These are phyloP conservation scores for Pseudomyrmex pallidus DNA, from an alignment of 1,140 invertebrate species.

Conservation along the genomic window DNA sequence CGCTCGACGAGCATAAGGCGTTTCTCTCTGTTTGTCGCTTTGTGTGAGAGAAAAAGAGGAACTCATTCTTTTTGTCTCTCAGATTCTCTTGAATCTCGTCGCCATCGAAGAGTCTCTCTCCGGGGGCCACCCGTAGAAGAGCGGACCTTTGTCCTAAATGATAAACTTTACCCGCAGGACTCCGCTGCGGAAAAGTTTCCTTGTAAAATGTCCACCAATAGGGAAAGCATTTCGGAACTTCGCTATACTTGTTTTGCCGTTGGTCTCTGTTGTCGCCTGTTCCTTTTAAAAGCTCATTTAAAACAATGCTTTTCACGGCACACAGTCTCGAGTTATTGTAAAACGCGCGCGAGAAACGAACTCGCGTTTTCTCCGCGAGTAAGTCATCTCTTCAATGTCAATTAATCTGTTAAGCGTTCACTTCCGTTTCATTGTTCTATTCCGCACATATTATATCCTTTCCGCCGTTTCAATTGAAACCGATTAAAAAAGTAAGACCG, in stretches of 20 bases:
- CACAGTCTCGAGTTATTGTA: background rate
- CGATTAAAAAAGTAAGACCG: background rate
- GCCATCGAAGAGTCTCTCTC: slow-evolving; percentile 44
- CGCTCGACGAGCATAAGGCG: slow-evolving; percentile 15
- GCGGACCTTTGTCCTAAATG: slow-evolving; percentile 79
- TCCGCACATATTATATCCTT: background rate
- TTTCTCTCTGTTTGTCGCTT: background rate
- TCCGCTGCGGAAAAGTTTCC: slow-evolving; percentile 75
- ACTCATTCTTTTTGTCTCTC: background rate
- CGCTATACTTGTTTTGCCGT: slow-evolving; percentile 50
- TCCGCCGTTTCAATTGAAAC: background rate
- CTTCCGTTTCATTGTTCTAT: background rate
- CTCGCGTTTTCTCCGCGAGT: background rate
- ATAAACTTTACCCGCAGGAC: slow-evolving; percentile 79
- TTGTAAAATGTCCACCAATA: slow-evolving; percentile 77
- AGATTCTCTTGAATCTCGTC: slow-evolving; percentile 37
- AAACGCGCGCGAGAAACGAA: background rate
- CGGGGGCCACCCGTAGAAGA: slow-evolving; percentile 42
- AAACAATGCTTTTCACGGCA: background rate
- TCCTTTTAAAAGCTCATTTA: slow-evolving; percentile 17
- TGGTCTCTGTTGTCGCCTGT: slow-evolving; percentile 13
- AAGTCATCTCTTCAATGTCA: background rate
- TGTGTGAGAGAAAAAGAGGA: too few species aligned
- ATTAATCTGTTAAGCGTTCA: slow-evolving; percentile 3
- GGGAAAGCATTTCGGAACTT: slow-evolving; percentile 78